These are phyloP conservation scores for Heliconius hewitsoni DNA, from an alignment of 1,140 invertebrate genomes.

Conservation along the genomic window DNA sequence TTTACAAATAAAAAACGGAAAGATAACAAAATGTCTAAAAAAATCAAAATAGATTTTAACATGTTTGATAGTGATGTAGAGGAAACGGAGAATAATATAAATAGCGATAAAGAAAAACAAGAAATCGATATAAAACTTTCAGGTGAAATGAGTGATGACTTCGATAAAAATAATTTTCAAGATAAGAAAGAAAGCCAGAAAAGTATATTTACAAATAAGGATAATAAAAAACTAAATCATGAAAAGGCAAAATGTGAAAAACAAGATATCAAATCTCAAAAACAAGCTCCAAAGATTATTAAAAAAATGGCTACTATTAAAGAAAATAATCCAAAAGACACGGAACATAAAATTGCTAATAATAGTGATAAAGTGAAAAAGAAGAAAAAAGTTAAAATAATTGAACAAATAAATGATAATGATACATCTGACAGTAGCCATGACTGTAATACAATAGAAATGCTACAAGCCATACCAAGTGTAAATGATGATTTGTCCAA, in stretches of 20 bases:
- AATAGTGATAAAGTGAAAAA: neutral
- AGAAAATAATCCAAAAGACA: neutral
- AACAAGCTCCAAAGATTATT: neutral
- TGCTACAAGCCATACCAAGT: constrained; percentile 71
- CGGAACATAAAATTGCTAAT: neutral
- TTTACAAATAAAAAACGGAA: constrained; percentile 47
- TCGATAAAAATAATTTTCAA: neutral
- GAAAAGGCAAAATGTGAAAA: neutral
- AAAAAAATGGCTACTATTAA: neutral
- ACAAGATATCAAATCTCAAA: neutral
- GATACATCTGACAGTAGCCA: neutral
- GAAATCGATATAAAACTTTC: neutral
- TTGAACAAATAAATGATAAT: neutral
- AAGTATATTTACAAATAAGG: neutral
- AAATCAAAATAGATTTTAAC: constrained; percentile 25
- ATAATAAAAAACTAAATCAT: neutral
- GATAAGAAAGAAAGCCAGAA: neutral
- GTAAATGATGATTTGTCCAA: constrained; percentile 72
- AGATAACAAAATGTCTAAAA: constrained; percentile 39
- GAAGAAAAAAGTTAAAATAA: neutral
- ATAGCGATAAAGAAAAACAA: neutral
- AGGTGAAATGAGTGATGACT: neutral
- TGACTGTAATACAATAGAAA: constrained; percentile 18
- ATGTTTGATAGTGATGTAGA: constrained; percentile 46
- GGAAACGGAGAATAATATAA: neutral